Evolutionary conservation across 2,113 vertebrate genomes (phyloP).

Genomic region (Ophthalmolycus amberensis): DNA sequence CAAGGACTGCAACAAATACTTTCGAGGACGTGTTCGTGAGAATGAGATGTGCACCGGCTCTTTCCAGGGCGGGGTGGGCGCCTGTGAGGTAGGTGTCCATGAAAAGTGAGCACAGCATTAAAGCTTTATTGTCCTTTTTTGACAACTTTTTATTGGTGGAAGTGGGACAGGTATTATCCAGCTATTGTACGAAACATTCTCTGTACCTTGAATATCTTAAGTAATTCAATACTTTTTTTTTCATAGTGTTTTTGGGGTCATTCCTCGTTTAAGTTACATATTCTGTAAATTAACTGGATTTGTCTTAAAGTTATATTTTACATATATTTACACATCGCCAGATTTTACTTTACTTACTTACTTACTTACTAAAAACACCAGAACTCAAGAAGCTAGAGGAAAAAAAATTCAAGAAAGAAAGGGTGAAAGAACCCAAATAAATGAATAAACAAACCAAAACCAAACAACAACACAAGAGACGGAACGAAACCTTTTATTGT

Average conservation of each 20-base stretch:
- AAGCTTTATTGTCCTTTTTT: neutral
- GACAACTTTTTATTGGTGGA: no score
- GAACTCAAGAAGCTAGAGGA: neutral
- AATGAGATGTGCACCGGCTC: constrained; percentile 92
- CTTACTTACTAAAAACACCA: neutral
- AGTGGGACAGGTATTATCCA: no score
- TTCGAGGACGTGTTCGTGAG: constrained; percentile 88
- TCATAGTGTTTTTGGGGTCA: no score
- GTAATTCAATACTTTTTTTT: no score
- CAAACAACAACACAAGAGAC: neutral
- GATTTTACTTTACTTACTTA: neutral
- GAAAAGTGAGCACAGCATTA: neutral
- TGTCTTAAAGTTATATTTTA: neutral
- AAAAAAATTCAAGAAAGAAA: neutral
- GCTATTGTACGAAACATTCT: no score
- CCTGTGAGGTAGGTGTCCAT: constrained; percentile 89
- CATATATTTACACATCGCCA: neutral
- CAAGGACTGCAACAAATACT: constrained; percentile 86
- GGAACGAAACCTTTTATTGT: neutral
- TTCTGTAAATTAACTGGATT: no score
- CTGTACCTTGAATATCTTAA: no score
- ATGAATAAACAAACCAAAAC: neutral
- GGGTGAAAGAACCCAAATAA: neutral
- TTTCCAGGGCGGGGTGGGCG: constrained; percentile 84
- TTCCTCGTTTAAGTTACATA: no score